A percentile compares a stretch with the other conserved stretches of the same genome.
These are phyloP conservation scores for Callocephalon fimbriatum DNA, from an alignment of 2,113 vertebrate genomes.

Conservation along the genomic window DNA sequence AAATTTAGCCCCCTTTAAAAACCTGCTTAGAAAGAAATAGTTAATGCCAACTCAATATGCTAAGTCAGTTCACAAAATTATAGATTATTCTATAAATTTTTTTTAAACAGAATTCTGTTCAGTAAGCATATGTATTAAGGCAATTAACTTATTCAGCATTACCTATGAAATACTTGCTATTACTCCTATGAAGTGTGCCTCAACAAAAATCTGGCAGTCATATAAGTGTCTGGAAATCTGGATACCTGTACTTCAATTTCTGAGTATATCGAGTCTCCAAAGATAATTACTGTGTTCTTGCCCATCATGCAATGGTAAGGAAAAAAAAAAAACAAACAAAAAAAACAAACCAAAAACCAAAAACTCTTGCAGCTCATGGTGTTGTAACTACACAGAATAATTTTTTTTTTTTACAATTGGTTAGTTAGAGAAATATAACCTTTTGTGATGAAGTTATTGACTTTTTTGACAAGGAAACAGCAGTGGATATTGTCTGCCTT, in stretches of 20 bases:
- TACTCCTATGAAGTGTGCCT: not conserved
- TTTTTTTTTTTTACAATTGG: not conserved
- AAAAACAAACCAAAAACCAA: not conserved
- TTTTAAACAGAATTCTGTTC: not conserved
- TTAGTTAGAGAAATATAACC: not conserved
- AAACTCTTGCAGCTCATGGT: too few species aligned
- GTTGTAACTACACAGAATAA: too few species aligned
- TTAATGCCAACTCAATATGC: not conserved
- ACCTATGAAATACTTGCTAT: not conserved
- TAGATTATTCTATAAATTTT: not conserved
- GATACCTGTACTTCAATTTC: not conserved
- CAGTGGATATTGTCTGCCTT: not conserved
- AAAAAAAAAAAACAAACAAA: not conserved
- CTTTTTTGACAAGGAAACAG: not conserved
- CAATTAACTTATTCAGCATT: not conserved
- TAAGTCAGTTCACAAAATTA: not conserved
- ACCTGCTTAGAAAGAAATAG: not conserved
- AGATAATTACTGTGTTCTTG: not conserved
- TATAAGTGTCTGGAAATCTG: not conserved
- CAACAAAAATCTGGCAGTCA: not conserved
- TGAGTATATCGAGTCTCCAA: not conserved
- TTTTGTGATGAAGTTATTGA: not conserved
- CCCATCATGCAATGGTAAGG: not conserved
- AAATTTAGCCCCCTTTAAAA: not conserved
- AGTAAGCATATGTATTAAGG: not conserved